Evolutionary conservation across 2,888 invertebrate species (phyloP).

Genomic region (Hipparchia sbordonii): DNA sequence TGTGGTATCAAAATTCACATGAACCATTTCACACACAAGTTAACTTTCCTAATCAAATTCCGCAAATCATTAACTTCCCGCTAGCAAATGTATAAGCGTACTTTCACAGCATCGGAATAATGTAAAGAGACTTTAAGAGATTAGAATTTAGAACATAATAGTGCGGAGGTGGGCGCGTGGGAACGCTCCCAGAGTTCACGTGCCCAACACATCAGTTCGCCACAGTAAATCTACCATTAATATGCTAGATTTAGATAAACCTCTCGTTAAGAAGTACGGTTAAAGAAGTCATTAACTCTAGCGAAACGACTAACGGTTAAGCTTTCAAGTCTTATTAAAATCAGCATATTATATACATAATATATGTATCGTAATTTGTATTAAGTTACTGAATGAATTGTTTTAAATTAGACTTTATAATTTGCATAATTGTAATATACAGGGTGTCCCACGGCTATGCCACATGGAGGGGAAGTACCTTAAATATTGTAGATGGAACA

Average conservation of each 20-base stretch:
- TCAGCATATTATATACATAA: constrained; percentile 1
- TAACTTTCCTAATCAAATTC: constrained; percentile 43
- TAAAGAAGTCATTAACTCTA: constrained; percentile 37
- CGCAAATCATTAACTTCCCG: constrained; percentile 60
- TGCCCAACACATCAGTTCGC: constrained; percentile 70
- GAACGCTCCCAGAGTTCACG: constrained; percentile 82
- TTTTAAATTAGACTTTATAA: neutral
- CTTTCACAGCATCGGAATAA: constrained; percentile 80
- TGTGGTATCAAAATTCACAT: neutral
- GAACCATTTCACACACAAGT: constrained; percentile 5
- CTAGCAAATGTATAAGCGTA: constrained; percentile 69
- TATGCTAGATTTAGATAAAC: constrained; percentile 74
- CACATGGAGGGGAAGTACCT: too few relatives aligned
- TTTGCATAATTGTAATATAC: neutral
- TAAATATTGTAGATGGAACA: too few relatives aligned
- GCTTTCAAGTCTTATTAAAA: constrained; percentile 14
- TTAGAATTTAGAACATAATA: constrained; percentile 82
- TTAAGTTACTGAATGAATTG: neutral
- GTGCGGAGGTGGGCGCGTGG: constrained; percentile 81
- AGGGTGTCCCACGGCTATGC: too few relatives aligned
- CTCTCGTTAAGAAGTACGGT: constrained; percentile 28
- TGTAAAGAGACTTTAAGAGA: constrained; percentile 78
- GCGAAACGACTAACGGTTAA: constrained; percentile 27
- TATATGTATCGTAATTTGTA: neutral
- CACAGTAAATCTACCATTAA: constrained; percentile 77